Evolutionary conservation across 1,140 invertebrate species (phyloP).

Genomic region (Cyphomyrmex costatus): DNA sequence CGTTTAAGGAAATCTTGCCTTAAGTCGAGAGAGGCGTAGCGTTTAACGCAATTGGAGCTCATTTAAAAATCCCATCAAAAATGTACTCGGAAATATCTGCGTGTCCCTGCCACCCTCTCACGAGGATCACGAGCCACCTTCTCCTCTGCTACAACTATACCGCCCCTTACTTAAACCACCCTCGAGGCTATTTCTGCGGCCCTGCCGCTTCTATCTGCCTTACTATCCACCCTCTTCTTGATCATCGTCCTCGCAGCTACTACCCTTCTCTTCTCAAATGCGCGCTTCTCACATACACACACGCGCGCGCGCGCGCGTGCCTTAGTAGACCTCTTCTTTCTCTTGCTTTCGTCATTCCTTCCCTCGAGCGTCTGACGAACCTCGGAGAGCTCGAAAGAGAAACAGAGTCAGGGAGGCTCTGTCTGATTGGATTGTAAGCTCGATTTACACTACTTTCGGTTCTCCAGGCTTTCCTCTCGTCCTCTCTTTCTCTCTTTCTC

Average conservation of each 20-base stretch:
- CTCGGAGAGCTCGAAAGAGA: constrained; percentile 56
- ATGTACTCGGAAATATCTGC: constrained; percentile 81
- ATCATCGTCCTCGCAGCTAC: constrained; percentile 47
- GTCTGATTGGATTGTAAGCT: constrained; percentile 85
- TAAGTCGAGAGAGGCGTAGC: constrained; percentile 76
- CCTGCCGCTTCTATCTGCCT: constrained; percentile 60
- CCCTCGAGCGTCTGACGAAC: constrained; percentile 65
- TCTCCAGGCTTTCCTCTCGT: constrained; percentile 39
- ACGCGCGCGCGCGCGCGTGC: background rate
- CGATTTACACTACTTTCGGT: constrained; percentile 83
- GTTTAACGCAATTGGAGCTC: constrained; percentile 85
- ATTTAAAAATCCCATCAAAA: constrained; percentile 87
- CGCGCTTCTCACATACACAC: constrained; percentile 6
- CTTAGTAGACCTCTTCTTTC: constrained; percentile 24
- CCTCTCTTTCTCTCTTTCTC: constrained; percentile 2
- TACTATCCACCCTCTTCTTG: constrained; percentile 57
- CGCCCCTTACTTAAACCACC: constrained; percentile 67
- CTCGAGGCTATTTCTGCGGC: constrained; percentile 67
- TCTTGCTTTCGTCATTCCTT: constrained; percentile 51
- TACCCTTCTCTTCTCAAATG: constrained; percentile 43
- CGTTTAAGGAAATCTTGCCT: constrained; percentile 84
- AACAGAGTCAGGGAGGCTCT: constrained; percentile 61
- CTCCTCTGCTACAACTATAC: constrained; percentile 13
- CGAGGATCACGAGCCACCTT: constrained; percentile 35
- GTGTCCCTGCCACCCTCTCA: constrained; percentile 63